These are phyloP conservation scores for Raja brachyura DNA, from an alignment of 2,113 vertebrate species.

Conservation along the genomic window DNA sequence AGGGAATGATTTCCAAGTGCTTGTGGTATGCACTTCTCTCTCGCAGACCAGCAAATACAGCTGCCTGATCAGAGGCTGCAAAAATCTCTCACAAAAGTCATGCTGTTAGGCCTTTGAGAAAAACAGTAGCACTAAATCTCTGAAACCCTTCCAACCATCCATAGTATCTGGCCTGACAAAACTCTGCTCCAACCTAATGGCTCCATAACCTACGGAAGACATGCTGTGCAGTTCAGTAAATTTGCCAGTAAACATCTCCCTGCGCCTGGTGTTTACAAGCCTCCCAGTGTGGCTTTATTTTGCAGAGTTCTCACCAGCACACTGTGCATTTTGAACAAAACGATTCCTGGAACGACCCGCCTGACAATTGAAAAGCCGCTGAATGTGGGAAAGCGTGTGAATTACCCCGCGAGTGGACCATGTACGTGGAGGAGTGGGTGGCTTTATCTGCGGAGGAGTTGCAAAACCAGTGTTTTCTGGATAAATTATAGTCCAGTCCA, in stretches of 20 bases:
- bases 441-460: not conserved
- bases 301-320: not conserved
- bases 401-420: not conserved
- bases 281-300: not conserved
- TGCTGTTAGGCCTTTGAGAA: not conserved
- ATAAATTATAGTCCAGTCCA: not conserved
- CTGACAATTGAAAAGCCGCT: not conserved
- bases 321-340: not conserved
- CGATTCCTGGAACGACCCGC: not conserved
- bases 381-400: not conserved
- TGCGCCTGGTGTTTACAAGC: not conserved
- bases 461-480: not conserved
- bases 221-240: conserved; percentile 2
- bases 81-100: not conserved
- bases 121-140: not conserved
- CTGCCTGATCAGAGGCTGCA: not conserved
- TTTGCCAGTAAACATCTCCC: not conserved
- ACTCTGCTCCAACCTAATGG: not conserved
- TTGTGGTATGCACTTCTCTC: not conserved
- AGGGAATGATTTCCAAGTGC: not conserved
- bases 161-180: not conserved
- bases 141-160: not conserved
- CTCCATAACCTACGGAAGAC: not conserved
- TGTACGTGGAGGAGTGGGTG: not conserved
- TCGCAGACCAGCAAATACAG: not conserved